A percentile compares a stretch with the other conserved stretches of the same genome.
Conservation (phyloP, 2,113 vertebrate genomes). For the Hypomesus transpacificus region DNA sequence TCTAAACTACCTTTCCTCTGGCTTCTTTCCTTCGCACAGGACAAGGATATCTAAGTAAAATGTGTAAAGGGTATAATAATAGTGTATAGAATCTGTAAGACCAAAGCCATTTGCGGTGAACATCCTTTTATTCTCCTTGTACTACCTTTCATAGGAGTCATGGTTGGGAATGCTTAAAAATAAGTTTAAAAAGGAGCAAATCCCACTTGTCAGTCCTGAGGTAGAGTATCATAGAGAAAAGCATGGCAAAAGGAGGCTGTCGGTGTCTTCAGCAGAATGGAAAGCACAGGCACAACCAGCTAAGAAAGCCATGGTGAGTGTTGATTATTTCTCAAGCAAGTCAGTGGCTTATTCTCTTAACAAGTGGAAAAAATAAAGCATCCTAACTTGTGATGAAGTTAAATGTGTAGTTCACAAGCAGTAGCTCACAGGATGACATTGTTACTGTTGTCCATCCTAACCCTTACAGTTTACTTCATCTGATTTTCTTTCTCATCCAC, state of each 20-base stretch:
- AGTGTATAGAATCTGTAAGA: background rate
- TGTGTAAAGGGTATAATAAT: no score
- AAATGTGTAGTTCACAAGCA: background rate
- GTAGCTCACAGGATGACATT: background rate
- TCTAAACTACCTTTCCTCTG: background rate
- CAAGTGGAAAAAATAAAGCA: constrained; percentile 6
- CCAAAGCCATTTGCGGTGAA: background rate
- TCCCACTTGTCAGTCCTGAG: constrained; percentile 4
- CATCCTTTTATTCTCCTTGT: background rate
- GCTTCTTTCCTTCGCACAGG: background rate
- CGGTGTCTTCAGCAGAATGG: constrained; percentile 7
- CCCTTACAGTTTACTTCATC: background rate
- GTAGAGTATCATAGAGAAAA: background rate
- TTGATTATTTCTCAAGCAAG: background rate
- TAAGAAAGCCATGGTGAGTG: background rate
- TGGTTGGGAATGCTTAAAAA: background rate
- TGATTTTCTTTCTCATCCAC: background rate
- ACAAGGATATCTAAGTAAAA: constrained; percentile 1
- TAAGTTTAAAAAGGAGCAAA: constrained; percentile 1
- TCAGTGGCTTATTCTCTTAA: background rate
- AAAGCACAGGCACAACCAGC: constrained; percentile 2
- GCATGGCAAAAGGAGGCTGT: constrained; percentile 3
- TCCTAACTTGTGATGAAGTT: background rate
- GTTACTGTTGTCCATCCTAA: background rate
- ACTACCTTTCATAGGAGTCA: constrained; percentile 1